Evolutionary conservation across 2,113 vertebrate genomes (phyloP).

Genomic region (Dromas ardeola): DNA sequence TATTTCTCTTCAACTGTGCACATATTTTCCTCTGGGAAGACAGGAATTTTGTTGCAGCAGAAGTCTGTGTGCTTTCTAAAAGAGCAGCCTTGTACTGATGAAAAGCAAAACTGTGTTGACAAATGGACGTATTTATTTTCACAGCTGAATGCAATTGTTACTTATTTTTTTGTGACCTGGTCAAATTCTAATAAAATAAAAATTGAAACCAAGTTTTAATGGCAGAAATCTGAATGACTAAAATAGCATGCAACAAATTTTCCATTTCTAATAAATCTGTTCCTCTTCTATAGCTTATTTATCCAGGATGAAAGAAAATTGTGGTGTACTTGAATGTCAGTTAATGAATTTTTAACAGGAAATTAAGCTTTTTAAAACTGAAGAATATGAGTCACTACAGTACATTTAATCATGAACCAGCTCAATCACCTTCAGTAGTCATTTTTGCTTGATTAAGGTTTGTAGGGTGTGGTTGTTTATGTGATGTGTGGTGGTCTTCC

Average conservation of each 20-base stretch:
- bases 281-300: not conserved
- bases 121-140: not conserved
- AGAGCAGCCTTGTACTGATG: not conserved
- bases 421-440: not conserved
- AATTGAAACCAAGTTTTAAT: not conserved
- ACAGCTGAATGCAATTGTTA: not conserved
- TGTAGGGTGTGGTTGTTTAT: not conserved
- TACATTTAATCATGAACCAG: not conserved
- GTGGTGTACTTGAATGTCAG: not conserved
- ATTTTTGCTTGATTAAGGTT: not conserved
- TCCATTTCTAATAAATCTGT: not conserved
- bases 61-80: not conserved
- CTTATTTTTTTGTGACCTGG: not conserved
- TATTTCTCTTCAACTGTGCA: not conserved
- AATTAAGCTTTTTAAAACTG: not conserved
- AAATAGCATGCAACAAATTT: not conserved
- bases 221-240: not conserved
- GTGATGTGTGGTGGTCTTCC: not conserved
- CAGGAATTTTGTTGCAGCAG: not conserved
- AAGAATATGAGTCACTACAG: not conserved
- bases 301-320: not conserved
- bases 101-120: not conserved
- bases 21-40: not conserved
- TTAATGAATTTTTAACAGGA: not conserved
- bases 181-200: not conserved